phyloP scores from a whole-genome alignment of 2,888 invertebrate species.

The Acanthopleura granulata region DNA sequence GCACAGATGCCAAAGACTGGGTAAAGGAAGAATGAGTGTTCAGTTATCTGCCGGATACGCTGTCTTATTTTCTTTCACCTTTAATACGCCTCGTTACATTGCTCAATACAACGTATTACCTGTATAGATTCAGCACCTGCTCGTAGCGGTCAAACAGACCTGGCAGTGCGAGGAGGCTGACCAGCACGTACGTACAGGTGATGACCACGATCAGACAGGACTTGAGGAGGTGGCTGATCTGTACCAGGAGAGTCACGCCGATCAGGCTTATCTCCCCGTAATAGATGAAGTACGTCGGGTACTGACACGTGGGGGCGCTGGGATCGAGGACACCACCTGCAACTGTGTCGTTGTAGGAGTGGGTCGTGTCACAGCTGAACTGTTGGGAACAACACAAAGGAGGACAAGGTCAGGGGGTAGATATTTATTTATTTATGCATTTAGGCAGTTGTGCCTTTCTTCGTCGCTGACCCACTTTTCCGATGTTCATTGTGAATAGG shows the following conservation, averaged over 20 bases:
- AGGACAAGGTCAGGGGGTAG: background rate
- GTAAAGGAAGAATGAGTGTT: no score
- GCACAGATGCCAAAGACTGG: no score
- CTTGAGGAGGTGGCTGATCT: conserved; percentile 80
- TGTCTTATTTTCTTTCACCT: no score
- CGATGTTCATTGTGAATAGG: no score
- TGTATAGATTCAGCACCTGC: background rate
- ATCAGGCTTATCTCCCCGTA: conserved; percentile 80
- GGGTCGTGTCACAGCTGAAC: conserved; percentile 23
- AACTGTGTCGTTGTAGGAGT: background rate
- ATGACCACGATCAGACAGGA: conserved; percentile 77
- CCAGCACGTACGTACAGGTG: conserved; percentile 68
- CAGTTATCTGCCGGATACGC: no score
- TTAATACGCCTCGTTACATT: no score
- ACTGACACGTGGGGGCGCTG: conserved; percentile 72
- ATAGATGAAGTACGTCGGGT: conserved; percentile 82
- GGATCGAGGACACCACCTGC: conserved; percentile 20
- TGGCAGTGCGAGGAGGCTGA: conserved; percentile 36
- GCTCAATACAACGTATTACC: background rate
- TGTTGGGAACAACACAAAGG: conserved; percentile 3
- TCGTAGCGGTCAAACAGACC: conserved; percentile 33
- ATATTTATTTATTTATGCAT: conserved; percentile 2
- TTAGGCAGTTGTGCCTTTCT: no score
- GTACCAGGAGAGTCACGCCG: conserved; percentile 80
- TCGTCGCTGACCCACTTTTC: no score